Conservation (phyloP, 2,888 invertebrate species). For the Unio delphinus region DNA sequence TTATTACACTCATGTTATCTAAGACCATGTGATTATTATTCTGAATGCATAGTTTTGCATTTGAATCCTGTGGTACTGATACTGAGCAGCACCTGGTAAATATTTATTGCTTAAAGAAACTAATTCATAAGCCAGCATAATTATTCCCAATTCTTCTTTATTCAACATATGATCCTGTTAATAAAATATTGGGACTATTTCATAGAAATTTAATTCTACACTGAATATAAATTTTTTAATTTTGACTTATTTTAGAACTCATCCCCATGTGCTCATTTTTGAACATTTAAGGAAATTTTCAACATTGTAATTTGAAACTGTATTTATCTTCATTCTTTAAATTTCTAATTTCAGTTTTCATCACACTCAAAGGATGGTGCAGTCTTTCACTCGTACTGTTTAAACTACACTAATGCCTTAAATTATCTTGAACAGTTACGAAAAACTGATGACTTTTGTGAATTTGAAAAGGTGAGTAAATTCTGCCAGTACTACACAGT, state of each 20-base stretch:
- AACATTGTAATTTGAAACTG: too few relatives aligned
- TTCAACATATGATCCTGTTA: too few relatives aligned
- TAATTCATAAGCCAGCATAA: too few relatives aligned
- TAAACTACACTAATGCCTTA: constrained; percentile 78
- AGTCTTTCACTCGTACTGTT: constrained; percentile 78
- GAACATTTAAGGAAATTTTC: neutral
- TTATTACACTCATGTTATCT: too few relatives aligned
- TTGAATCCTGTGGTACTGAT: too few relatives aligned
- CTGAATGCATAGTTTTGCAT: too few relatives aligned
- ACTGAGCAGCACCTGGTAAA: too few relatives aligned
- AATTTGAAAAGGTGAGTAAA: constrained; percentile 76
- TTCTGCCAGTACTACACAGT: neutral
- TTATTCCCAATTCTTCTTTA: too few relatives aligned
- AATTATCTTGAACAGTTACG: constrained; percentile 77
- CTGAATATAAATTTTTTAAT: neutral
- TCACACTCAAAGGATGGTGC: constrained; percentile 70
- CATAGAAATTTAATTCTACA: too few relatives aligned
- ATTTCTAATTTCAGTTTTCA: constrained; percentile 60
- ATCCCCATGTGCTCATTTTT: neutral
- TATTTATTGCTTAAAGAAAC: too few relatives aligned
- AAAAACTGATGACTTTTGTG: constrained; percentile 76
- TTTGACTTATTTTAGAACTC: neutral
- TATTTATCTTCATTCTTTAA: neutral
- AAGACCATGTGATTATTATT: too few relatives aligned
- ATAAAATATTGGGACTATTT: too few relatives aligned